phyloP scores from a whole-genome alignment of 1,140 invertebrate genomes.

The Pogonomyrmex barbatus region DNA sequence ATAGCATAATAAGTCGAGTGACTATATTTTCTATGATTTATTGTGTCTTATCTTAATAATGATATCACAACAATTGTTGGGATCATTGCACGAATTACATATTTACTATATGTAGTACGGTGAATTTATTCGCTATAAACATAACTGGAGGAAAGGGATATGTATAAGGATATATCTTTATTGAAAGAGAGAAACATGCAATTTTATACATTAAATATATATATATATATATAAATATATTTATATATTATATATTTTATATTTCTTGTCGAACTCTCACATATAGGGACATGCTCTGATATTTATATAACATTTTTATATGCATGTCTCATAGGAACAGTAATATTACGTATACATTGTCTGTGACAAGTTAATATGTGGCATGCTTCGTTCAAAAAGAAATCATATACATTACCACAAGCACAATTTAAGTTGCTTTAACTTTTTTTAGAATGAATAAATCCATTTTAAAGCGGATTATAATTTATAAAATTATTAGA shows the following conservation, averaged over 20 bases:
- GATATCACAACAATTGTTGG: background rate
- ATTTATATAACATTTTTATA: conserved; percentile 34
- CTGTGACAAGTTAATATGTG: conserved; percentile 28
- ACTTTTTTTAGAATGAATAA: background rate
- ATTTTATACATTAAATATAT: conserved; percentile 39
- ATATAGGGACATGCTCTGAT: conserved; percentile 21
- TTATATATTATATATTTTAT: conserved; percentile 44
- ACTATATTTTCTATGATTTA: too few species aligned
- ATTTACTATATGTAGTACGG: background rate
- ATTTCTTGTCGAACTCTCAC: conserved; percentile 22
- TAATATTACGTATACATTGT: conserved; percentile 32
- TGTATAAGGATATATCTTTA: conserved; percentile 5
- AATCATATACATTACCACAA: conserved; percentile 6
- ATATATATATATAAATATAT: conserved; percentile 41
- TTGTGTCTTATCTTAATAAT: background rate
- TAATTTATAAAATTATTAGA: background rate
- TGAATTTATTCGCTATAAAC: background rate
- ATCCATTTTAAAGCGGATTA: background rate
- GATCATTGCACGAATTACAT: background rate
- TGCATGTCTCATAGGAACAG: conserved; percentile 22
- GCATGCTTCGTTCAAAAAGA: conserved; percentile 6
- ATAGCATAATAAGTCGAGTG: background rate
- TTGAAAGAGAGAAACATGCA: conserved; percentile 2
- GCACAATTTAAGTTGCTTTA: background rate
- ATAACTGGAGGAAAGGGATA: background rate